A percentile compares a stretch with the other conserved stretches of the same genome.
phyloP scores from a whole-genome alignment of 2,888 invertebrate species.

The Polylopha cassiicola region DNA sequence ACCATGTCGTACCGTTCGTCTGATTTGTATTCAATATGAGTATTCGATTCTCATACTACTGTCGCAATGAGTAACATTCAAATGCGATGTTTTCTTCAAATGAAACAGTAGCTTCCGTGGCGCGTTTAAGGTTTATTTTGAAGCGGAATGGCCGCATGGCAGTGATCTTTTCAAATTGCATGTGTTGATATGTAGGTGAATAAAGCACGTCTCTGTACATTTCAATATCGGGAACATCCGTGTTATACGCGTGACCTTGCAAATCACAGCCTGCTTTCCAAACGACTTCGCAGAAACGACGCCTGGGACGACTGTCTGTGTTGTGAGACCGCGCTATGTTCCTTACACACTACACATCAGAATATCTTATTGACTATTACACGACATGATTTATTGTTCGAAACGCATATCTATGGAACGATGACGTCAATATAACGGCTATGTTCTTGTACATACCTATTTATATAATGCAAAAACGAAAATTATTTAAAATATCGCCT shows the following conservation, averaged over 20 bases:
- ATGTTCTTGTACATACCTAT: background rate
- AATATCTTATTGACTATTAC: slow-evolving; percentile 23
- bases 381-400: slow-evolving; percentile 8
- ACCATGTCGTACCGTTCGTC: slow-evolving; percentile 73
- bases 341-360: slow-evolving; percentile 20
- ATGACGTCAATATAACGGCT: slow-evolving; percentile 2
- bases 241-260: slow-evolving; percentile 78
- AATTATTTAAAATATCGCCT: no score
- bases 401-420: background rate
- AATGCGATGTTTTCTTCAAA: slow-evolving; percentile 44
- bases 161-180: slow-evolving; percentile 69
- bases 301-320: slow-evolving; percentile 66
- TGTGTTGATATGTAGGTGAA: slow-evolving; percentile 75
- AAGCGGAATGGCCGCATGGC: slow-evolving; percentile 36
- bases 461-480: background rate
- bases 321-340: slow-evolving; percentile 33
- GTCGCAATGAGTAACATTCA: slow-evolving; percentile 71
- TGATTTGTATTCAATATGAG: slow-evolving; percentile 75
- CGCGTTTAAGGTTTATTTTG: slow-evolving; percentile 53
- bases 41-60: slow-evolving; percentile 75
- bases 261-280: slow-evolving; percentile 78
- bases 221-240: slow-evolving; percentile 78
- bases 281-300: slow-evolving; percentile 73
- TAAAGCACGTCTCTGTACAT: slow-evolving; percentile 75
- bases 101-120: slow-evolving; percentile 52